phyloP scores from a whole-genome alignment of 2,888 invertebrate species.

The Pseudococcus longispinus region DNA sequence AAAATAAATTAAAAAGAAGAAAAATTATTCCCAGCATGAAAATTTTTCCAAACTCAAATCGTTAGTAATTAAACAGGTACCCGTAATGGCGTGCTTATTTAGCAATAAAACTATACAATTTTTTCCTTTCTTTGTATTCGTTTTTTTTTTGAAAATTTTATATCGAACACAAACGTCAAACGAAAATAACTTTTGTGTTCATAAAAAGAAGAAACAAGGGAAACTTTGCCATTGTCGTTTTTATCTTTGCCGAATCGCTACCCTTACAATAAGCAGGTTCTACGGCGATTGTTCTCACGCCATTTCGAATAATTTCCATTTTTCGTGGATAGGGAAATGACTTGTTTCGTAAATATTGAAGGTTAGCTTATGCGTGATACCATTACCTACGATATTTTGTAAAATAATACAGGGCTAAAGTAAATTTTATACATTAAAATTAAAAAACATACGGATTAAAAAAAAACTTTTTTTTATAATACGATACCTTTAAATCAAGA shows the following conservation, averaged over 20 bases:
- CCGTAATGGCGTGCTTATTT: conserved; percentile 12
- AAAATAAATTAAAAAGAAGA: conserved; percentile 1
- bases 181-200: conserved; percentile 19
- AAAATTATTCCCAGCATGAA: conserved; percentile 6
- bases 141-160: background rate
- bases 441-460: conserved; percentile 34
- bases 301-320: conserved; percentile 41
- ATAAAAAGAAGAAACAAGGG: conserved; percentile 39
- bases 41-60: background rate
- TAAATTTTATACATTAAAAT: conserved; percentile 41
- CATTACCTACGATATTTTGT: conserved; percentile 26
- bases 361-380: conserved; percentile 36
- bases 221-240: conserved; percentile 32
- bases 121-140: background rate
- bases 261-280: conserved; percentile 40
- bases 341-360: conserved; percentile 42
- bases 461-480: background rate
- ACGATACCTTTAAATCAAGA: conserved; percentile 26
- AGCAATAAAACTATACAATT: background rate
- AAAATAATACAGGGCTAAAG: conserved; percentile 9
- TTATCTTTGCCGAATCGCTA: conserved; percentile 28
- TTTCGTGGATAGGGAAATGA: conserved; percentile 30
- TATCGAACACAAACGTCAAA: conserved; percentile 24
- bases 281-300: conserved; percentile 37
- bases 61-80: background rate